Evolutionary conservation across 2,888 invertebrate genomes (phyloP).

Genomic region (Dryobotodes eremita): DNA sequence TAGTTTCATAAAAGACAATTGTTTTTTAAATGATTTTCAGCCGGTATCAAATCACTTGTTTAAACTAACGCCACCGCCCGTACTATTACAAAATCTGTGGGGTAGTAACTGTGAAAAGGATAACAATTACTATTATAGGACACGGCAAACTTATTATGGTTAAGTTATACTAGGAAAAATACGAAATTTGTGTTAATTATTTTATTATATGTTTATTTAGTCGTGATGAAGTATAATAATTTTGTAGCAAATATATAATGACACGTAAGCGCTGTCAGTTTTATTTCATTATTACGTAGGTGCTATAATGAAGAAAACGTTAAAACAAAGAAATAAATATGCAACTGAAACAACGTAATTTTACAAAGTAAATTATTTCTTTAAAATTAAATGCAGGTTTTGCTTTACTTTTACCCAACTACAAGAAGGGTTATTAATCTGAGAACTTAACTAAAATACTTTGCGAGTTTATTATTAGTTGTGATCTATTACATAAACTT

Average conservation of each 20-base stretch:
- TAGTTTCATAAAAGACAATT: too few species aligned
- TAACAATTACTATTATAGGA: neutral
- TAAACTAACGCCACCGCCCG: neutral
- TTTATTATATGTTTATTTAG: conserved; percentile 35
- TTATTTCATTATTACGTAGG: conserved; percentile 19
- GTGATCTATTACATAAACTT: conserved; percentile 68
- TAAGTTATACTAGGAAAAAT: neutral
- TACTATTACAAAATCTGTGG: neutral
- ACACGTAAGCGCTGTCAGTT: conserved; percentile 8
- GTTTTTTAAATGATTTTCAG: neutral
- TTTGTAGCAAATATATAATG: conserved; percentile 22
- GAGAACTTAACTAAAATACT: conserved; percentile 68
- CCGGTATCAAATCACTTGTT: too few species aligned
- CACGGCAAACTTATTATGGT: neutral
- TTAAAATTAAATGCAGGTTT: conserved; percentile 58
- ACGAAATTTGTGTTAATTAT: conserved; percentile 31
- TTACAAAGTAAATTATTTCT: conserved; percentile 21
- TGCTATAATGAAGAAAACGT: conserved; percentile 5
- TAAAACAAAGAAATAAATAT: conserved; percentile 35
- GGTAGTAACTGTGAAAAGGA: neutral
- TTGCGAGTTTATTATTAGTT: conserved; percentile 59
- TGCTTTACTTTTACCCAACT: conserved; percentile 26
- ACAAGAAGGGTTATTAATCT: conserved; percentile 28
- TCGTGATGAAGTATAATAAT: conserved; percentile 6
- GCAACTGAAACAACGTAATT: conserved; percentile 18